Percentiles rank a stretch among this genome's conserved stretches.
Evolutionary conservation across 92 coral and sea anemone species (phyloP).

Genomic region (Phenganax marumi): DNA sequence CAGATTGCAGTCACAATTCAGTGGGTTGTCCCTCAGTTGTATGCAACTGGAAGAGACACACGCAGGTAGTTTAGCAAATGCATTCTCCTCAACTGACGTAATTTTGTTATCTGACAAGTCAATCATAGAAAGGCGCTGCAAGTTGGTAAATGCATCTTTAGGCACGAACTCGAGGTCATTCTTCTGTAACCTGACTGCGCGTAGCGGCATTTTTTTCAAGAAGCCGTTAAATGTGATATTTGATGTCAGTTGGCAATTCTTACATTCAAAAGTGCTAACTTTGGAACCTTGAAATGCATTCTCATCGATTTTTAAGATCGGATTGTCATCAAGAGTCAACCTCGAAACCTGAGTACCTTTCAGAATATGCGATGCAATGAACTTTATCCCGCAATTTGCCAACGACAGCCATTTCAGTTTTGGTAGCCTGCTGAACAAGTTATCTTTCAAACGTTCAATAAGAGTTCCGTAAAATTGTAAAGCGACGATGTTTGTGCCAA

Average conservation of each 20-base stretch:
- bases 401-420: background rate
- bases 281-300: conserved; percentile 14
- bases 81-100: conserved; percentile 12
- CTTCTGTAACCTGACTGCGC: background rate
- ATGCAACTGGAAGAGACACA: background rate
- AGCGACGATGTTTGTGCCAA: background rate
- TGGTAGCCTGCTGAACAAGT: conserved; percentile 22
- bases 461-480: background rate
- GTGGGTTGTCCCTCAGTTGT: conserved; percentile 15
- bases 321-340: background rate
- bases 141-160: background rate
- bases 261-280: conserved; percentile 1
- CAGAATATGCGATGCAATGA: conserved; percentile 1
- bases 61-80: background rate
- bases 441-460: background rate
- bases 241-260: conserved; percentile 6
- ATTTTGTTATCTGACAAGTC: conserved; percentile 13
- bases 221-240: background rate
- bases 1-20: too few relatives aligned
- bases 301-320: background rate
- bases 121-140: background rate
- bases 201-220: background rate
- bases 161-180: background rate
- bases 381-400: background rate
- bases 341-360: conserved; percentile 14